phyloP scores from a whole-genome alignment of 2,888 invertebrate genomes.

The Thalpophila matura region DNA sequence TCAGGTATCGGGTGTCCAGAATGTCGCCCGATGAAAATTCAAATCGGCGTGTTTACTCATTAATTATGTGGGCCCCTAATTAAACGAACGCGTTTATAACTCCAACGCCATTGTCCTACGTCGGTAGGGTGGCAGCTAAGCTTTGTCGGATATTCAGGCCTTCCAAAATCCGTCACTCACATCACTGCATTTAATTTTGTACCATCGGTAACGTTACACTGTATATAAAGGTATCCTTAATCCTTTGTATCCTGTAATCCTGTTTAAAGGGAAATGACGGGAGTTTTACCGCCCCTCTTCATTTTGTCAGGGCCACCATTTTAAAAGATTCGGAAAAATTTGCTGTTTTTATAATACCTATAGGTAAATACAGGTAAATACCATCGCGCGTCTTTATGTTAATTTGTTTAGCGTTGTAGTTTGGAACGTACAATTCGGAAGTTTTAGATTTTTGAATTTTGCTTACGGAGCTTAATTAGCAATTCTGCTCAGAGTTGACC shows the following conservation, averaged over 20 bases:
- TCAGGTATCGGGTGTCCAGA: neutral
- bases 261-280: slow-evolving; percentile 47
- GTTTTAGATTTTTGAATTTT: neutral
- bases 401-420: neutral
- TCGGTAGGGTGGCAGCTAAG: slow-evolving; percentile 31
- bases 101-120: slow-evolving; percentile 47
- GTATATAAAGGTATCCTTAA: slow-evolving; percentile 28
- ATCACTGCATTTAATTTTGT: slow-evolving; percentile 55
- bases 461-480: too few species aligned
- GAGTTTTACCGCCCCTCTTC: slow-evolving; percentile 54
- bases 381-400: neutral
- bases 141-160: slow-evolving; percentile 46
- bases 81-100: slow-evolving; percentile 41
- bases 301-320: slow-evolving; percentile 38
- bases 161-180: slow-evolving; percentile 57
- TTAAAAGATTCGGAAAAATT: slow-evolving; percentile 36
- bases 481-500: too few species aligned
- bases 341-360: slow-evolving; percentile 11
- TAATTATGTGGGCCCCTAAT: slow-evolving; percentile 33
- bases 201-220: slow-evolving; percentile 48
- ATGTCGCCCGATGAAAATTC: neutral
- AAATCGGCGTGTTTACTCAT: slow-evolving; percentile 12
- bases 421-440: neutral
- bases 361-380: too few species aligned
- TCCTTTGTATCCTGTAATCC: slow-evolving; percentile 58